Conservation (phyloP, 2,113 vertebrate species). For the Toxostoma redivivum region DNA sequence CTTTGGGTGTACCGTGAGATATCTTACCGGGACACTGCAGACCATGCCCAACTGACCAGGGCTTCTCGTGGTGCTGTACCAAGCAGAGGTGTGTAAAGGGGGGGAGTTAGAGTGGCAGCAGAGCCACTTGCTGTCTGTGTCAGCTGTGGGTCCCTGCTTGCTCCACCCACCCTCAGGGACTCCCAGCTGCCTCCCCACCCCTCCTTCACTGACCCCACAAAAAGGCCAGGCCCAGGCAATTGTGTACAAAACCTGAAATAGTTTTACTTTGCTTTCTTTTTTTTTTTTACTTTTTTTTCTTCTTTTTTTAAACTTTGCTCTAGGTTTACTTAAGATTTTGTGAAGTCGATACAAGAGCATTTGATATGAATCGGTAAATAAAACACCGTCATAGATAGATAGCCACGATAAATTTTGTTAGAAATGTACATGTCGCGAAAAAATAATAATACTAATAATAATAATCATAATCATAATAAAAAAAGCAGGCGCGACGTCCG, state of each 20-base stretch:
- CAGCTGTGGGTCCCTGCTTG: accelerated
- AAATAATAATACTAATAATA: conserved; percentile 69
- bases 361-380: conserved; percentile 87
- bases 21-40: neutral
- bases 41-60: accelerated
- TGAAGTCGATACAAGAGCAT: conserved; percentile 84
- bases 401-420: conserved; percentile 87
- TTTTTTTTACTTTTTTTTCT: neutral
- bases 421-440: conserved; percentile 90
- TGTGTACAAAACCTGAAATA: conserved; percentile 97
- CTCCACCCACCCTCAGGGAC: neutral
- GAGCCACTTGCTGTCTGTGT: neutral
- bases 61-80: neutral
- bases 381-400: conserved; percentile 85
- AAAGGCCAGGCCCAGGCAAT: conserved; percentile 76
- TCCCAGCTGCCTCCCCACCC: neutral
- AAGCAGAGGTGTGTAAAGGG: neutral
- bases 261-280: conserved; percentile 72
- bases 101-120: neutral
- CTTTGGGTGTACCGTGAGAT: accelerated
- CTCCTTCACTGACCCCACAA: conserved; percentile 63
- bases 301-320: conserved; percentile 86
- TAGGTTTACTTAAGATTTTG: conserved; percentile 82
- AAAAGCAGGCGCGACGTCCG: conserved; percentile 73
- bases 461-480: conserved; percentile 69